Evolutionary conservation across 2,888 invertebrate species (phyloP), one percentile per base, ranked within the genome.

Genomic region (Tyria jacobaeae): DNA sequence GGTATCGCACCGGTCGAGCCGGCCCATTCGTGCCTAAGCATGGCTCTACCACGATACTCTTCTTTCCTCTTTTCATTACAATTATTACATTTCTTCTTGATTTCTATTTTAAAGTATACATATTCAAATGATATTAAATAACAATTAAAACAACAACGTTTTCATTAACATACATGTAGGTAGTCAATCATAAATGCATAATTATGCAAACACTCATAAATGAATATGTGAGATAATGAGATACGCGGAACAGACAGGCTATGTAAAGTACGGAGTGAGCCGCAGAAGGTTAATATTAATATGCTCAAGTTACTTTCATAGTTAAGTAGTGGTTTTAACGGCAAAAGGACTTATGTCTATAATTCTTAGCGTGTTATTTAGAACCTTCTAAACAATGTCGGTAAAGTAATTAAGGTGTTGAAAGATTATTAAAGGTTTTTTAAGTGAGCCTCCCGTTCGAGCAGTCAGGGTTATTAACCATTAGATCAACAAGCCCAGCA

Each of bases 151-250:
- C 58, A 66, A 52, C 44, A 60, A 66, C 76, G 66, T 76, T 68
- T 71, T 75, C 73, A 66, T 24, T 15, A 47, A 57, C 54, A 44
- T 44, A 44, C 21, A 66, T 66, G 75, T 69, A 58, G 69, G 74
- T 68, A 73, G 63, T 70, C 68, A 66, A 61, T 74, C 71, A 66
- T 49, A 41, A 67, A 83, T 85, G 82, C 83, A 85, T 87, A n/a
- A n/a, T n/a, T n/a, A 87, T 86, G 87, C 82, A 87, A 81, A 76
- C 64, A 63, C 68, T 80, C 82, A 83, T 87, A 87, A 85, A 84
- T 87, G 81, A 85, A 85, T 85, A 80, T 80, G 82, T 82, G 79
- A 84, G 85, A 70, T 87, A 87, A 88, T 87, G 81, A 81, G 84
- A 85, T 84, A 89, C 76, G 80, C 88, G 89, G 89, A 89, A 89